These are phyloP conservation scores for Ormia ochracea DNA, from an alignment of 2,888 invertebrate genomes.

Conservation along the genomic window DNA sequence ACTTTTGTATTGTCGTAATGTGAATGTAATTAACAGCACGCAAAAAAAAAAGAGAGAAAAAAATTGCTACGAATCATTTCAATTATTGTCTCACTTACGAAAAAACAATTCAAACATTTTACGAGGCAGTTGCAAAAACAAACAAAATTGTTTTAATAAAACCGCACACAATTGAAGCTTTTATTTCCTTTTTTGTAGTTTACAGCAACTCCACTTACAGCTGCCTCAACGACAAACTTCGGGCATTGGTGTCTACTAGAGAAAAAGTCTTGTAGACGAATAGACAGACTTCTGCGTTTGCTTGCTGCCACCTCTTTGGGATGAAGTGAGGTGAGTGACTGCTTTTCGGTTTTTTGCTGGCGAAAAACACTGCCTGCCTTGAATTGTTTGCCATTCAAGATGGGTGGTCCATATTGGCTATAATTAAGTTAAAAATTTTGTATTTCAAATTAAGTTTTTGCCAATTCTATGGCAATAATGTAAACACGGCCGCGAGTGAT, in stretches of 20 bases:
- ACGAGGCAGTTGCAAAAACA: not conserved
- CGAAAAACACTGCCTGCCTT: not conserved
- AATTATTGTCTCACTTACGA: constrained; percentile 7
- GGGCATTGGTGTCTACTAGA: constrained; percentile 1
- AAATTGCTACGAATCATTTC: constrained; percentile 37
- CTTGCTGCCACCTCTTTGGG: not conserved
- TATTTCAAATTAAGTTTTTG: constrained; percentile 21
- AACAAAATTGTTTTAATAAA: not conserved
- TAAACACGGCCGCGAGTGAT: not conserved
- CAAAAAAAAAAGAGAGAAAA: too few relatives aligned
- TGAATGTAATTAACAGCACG: constrained; percentile 64
- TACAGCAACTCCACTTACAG: constrained; percentile 32
- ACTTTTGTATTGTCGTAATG: constrained; percentile 40
- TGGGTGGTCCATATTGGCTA: constrained; percentile 39
- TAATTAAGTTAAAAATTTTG: constrained; percentile 59
- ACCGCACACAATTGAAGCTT: constrained; percentile 22
- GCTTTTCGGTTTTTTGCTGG: too few relatives aligned
- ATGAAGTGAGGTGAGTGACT: not conserved
- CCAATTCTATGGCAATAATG: not conserved
- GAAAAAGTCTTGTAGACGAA: constrained; percentile 17
- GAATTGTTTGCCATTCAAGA: constrained; percentile 26
- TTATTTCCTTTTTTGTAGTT: constrained; percentile 59
- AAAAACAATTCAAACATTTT: not conserved
- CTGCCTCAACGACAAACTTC: not conserved
- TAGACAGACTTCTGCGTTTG: not conserved